phyloP scores from a whole-genome alignment of 64 coral and sea anemone genomes.

The Porites lutea region DNA sequence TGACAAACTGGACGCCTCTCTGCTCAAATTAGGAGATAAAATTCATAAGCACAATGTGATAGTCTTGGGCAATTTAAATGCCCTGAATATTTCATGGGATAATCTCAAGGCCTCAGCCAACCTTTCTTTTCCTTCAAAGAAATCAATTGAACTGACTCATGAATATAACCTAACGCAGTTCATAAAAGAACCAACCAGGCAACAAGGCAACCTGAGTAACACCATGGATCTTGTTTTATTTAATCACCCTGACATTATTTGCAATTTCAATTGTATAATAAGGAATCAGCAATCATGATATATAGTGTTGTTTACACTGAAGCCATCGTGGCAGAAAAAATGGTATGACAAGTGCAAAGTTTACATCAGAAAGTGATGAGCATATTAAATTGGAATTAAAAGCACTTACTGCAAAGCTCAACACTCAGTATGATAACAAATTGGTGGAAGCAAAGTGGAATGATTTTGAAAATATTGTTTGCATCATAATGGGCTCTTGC shows the following conservation, averaged over 20 bases:
- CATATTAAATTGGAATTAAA: slow-evolving; percentile 30
- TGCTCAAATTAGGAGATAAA: slow-evolving; percentile 40
- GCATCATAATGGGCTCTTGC: slow-evolving; percentile 44
- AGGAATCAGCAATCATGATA: slow-evolving; percentile 16
- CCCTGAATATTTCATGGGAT: slow-evolving; percentile 40
- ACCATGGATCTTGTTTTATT: background rate
- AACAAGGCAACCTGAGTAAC: background rate
- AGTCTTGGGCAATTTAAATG: slow-evolving; percentile 56
- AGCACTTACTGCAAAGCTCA: background rate
- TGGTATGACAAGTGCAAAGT: slow-evolving; percentile 14
- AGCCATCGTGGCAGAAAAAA: slow-evolving; percentile 11
- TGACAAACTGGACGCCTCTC: slow-evolving; percentile 29
- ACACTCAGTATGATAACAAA: background rate
- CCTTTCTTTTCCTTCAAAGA: background rate
- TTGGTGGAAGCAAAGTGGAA: background rate
- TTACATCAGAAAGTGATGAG: slow-evolving; percentile 16
- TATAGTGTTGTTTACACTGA: slow-evolving; percentile 1
- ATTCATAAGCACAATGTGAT: background rate
- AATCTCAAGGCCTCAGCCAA: slow-evolving; percentile 9
- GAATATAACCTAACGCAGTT: slow-evolving; percentile 52
- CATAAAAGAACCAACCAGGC: background rate
- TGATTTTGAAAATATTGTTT: background rate
- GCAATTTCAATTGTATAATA: background rate
- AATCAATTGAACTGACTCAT: slow-evolving; percentile 36
- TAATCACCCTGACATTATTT: background rate